phyloP scores from a whole-genome alignment of 2,797 vertebrate species.

The Adrianichthys oophorus region DNA sequence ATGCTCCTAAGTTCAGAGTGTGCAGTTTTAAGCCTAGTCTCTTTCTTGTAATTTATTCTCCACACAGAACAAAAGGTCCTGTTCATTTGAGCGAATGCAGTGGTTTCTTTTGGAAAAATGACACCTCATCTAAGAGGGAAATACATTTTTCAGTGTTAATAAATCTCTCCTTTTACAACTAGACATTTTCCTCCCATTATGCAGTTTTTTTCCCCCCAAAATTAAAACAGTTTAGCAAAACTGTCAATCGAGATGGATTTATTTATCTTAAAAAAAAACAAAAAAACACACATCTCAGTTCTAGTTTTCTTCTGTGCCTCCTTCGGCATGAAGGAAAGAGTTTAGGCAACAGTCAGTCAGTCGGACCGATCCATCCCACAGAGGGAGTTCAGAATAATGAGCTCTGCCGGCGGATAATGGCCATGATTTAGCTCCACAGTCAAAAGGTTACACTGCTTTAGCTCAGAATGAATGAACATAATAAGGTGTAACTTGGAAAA shows the following conservation, averaged over 20 bases:
- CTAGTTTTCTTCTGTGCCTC: constrained; percentile 10
- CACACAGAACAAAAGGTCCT: constrained; percentile 56
- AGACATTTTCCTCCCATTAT: constrained; percentile 6
- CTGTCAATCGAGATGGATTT: constrained; percentile 15
- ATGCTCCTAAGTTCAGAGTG: constrained; percentile 32
- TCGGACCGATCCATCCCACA: constrained; percentile 57
- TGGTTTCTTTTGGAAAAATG: constrained; percentile 51
- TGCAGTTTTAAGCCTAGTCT: constrained; percentile 54
- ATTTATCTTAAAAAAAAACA: constrained; percentile 17
- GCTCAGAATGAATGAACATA: constrained; percentile 70
- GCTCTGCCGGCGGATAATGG: constrained; percentile 67
- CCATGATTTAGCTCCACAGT: constrained; percentile 71
- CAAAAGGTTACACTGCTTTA: constrained; percentile 70
- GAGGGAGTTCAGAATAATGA: constrained; percentile 70
- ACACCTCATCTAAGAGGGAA: constrained; percentile 51
- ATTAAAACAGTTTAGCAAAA: constrained; percentile 36
- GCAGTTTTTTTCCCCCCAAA: constrained; percentile 11
- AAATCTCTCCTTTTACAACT: constrained; percentile 28
- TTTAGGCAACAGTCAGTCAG: constrained; percentile 70
- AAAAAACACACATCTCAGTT: constrained; percentile 7
- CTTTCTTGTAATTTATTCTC: constrained; percentile 50
- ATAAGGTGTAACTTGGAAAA: constrained; percentile 71
- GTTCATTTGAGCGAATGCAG: constrained; percentile 55
- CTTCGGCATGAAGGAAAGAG: constrained; percentile 62
- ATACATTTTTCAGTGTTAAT: constrained; percentile 55